Evolutionary conservation across 2,797 vertebrate genomes (phyloP).

Genomic region (Falco novaeseelandiae): DNA sequence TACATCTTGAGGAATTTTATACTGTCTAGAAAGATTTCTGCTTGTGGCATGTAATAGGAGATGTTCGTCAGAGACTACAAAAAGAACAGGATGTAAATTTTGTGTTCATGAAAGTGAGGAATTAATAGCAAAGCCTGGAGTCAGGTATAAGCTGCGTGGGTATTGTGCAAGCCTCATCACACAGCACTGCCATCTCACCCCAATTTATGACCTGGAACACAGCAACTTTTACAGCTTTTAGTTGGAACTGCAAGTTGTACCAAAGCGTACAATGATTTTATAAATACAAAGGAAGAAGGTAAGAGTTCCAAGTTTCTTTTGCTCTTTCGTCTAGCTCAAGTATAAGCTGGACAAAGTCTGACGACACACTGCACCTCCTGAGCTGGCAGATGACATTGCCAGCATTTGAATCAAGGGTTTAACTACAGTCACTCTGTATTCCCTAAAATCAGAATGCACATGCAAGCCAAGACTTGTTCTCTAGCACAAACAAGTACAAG

Average conservation of each 20-base stretch:
- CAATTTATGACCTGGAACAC: constrained; percentile 72
- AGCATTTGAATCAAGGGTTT: not conserved
- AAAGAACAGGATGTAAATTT: not conserved
- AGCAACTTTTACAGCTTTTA: constrained; percentile 48
- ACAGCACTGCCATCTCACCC: constrained; percentile 43
- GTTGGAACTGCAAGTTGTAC: not conserved
- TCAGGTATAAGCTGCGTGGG: not conserved
- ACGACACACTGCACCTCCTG: not conserved
- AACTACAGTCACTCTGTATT: not conserved
- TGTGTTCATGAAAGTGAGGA: not conserved
- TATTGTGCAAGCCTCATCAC: constrained; percentile 63
- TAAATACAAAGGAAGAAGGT: not conserved
- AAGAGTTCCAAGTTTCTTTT: not conserved
- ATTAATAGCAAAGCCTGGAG: constrained; percentile 35
- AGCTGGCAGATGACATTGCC: not conserved
- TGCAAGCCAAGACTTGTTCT: not conserved
- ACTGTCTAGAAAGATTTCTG: not conserved
- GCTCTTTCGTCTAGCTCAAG: not conserved
- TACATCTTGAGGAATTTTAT: not conserved
- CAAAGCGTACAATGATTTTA: not conserved
- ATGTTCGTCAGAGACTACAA: not conserved
- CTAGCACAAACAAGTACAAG: not conserved
- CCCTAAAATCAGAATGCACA: not conserved
- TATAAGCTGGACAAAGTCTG: not conserved
- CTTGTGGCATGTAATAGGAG: not conserved